Base-by-base conservation (phyloP, 2,888 invertebrate genomes). In the Mimumesa dahlbomi region DNA sequence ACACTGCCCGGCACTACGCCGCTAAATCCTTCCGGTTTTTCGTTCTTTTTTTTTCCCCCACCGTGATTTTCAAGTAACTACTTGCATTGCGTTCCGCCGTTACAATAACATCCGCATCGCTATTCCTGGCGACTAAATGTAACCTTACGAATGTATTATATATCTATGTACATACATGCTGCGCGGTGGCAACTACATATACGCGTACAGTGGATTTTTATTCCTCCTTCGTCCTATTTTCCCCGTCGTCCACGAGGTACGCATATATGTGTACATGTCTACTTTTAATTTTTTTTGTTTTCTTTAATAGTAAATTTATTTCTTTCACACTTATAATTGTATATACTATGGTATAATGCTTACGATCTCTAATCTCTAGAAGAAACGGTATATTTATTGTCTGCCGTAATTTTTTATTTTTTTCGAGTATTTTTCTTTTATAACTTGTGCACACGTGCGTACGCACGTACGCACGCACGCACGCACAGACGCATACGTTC, bases 331-430 rank as follows among this genome's bases (percentile, higher is more conserved):
- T 71, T 79, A 77, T 52, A 61, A 54, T n/a, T 77, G 66, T 71
- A 76, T 73, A 61, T 68, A 74, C 75, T 81, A 74, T 78, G 62
- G 70, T 70, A 57, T 74, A 78, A 75, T 78, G 74, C 61, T 84
- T 84, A 85, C 76, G 78, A 69, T 83, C 16, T 63, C 82, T 84
- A 86, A 82, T 81, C 63, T 77, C 84, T 86, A 86, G 78, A 82
- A 81, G 85, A 88, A 88, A 88, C 86, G 83, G 81, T 84, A 85
- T 82, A 50, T 34, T 88, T 89, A 89, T 89, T 89, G 88, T 89
- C 89, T 85, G 86, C 84, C 77, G 83, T 87, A 87, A n/a, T 72
- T 69, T 64, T 46, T 5, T 25, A 25, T 64, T 46, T n/a, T n/a
- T n/a, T 69, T 56, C 73, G 67, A 69, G 63, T 77, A 77, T 82